Base-by-base conservation (phyloP, 2,888 invertebrate species). In the Mayetiola destructor region DNA sequence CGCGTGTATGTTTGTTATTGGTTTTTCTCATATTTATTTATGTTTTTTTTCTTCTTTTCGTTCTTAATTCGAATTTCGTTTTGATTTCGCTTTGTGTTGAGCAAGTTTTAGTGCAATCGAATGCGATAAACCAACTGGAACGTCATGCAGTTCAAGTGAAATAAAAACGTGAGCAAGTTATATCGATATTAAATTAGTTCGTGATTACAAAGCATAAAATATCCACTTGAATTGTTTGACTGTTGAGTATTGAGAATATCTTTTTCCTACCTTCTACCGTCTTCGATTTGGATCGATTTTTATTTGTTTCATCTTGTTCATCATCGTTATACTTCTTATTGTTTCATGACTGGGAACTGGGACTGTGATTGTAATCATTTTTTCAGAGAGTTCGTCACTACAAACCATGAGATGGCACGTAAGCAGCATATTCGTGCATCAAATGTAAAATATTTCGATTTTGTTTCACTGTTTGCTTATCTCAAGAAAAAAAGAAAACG, bases 171-270 rank as follows among this genome's bases (percentile, higher is more conserved):
- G 56, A 40, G 56, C 56, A 56, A 40, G 30, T 27, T 35, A 35
- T 40, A 56, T 56, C 56, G 56, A 56, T 56, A 56, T 40, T 23
- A 56, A 56, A 56, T 56, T 56, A 56, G 40, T 56, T 56, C 56
- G 56, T 56, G 56, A 56, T 56, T 56, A 40, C 56, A 27, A 20
- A 40, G 56, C 56, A 56, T 48, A 48, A 48, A 48, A 48, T 48
- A 48, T 48, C 48, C 23, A 48, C 48, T 23, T 48, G 23, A 27
- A 48, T 8, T 48, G 48, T 48, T 48, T 42, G 23, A 48, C 27
- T 27, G 48, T 12, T 48, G 5, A 27, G n/a, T 27, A 14, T 8
- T 40, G 40, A n/a, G 6, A 8, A 3, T 48, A 16, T 16, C 39
- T 36, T 12, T 36, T 12, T 36, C 36, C 5, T n/a, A n/a, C n/a